Conservation (phyloP, 2,797 vertebrate genomes). For the Melanotaenia parkinsoni region DNA sequence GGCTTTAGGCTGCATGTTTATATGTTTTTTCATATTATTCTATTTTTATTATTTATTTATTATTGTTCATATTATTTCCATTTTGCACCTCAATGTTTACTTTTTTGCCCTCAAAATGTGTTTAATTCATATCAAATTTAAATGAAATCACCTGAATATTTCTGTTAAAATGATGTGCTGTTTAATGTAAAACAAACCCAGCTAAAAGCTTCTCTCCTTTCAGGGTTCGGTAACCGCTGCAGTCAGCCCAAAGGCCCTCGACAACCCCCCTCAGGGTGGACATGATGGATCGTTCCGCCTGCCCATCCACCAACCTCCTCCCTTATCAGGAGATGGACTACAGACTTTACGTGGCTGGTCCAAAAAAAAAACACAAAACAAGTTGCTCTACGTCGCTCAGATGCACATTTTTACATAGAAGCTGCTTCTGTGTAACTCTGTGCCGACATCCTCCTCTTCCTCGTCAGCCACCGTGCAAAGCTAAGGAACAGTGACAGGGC, state of each 20-base stretch:
- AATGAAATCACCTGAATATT: not conserved
- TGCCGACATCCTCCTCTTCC: constrained; percentile 52
- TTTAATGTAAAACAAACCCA: constrained; percentile 9
- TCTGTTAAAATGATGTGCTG: not conserved
- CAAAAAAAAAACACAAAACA: constrained; percentile 26
- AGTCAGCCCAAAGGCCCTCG: constrained; percentile 91
- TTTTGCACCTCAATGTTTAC: no score
- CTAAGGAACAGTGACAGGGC: constrained; percentile 60
- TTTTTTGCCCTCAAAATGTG: no score
- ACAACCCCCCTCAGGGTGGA: constrained; percentile 92
- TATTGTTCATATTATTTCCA: no score
- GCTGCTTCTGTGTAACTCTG: constrained; percentile 53
- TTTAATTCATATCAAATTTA: not conserved
- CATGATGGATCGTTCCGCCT: constrained; percentile 82
- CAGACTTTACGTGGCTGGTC: constrained; percentile 57
- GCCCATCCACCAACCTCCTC: constrained; percentile 37
- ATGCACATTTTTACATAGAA: constrained; percentile 60
- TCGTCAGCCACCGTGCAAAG: constrained; percentile 81
- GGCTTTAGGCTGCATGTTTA: constrained; percentile 16
- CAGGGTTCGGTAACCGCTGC: constrained; percentile 93
- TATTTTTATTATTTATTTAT: no score
- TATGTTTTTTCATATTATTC: no score
- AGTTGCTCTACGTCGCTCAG: constrained; percentile 52
- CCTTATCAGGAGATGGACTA: constrained; percentile 48
- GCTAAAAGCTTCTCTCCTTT: constrained; percentile 29